Evolutionary conservation across 2,113 vertebrate species (phyloP), one percentile per base, ranked within the genome.

Genomic region (Blennius ocellaris): DNA sequence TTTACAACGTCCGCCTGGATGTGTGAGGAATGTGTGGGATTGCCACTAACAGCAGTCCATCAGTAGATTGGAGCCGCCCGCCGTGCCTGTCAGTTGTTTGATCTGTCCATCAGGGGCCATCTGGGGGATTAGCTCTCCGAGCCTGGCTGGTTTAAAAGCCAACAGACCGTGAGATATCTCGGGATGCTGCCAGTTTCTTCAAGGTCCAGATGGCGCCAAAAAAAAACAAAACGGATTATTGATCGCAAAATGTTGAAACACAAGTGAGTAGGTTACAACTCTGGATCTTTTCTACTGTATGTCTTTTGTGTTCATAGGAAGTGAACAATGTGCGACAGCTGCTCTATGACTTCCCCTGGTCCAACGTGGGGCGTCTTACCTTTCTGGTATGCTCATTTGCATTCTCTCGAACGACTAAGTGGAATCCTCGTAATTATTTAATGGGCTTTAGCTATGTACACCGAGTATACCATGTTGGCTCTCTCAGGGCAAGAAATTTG

Each of bases 311-410:
- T 65, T 83, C 83, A n/a, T 73, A 97, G 96, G 96, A 97, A 85
- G 89, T 87, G 64, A 93, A 94, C 85, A 95, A 92, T 3, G 12
- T 93, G 3, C 92, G 92, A 5, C 93, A 96, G 81, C 92, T 96
- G 90, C 93, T 96, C 10, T 96, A 95, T 0, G 94, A 97, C 89
- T 96, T 98, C 69, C 96, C 96, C 55, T 97, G 96, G 96, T 92
- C 93, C 0, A 93, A 93, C 49, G 92, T 97, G 0, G 94, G 95
- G 57, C 96, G 96, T 60, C 93, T 97, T 85, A 95, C 94, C 0
- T 97, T 97, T 78, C 92, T 97, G 94, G 97, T 98, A 89, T 73
- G 84, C 87, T 64, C 43, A 12, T 73, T 69, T 82, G 3, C 6
- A 52, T 84, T 69, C 15, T 15, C 8, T 43, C 6, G 54, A 55